Conservation (phyloP, 2,113 vertebrate species). For the Coptodon rendalli region DNA sequence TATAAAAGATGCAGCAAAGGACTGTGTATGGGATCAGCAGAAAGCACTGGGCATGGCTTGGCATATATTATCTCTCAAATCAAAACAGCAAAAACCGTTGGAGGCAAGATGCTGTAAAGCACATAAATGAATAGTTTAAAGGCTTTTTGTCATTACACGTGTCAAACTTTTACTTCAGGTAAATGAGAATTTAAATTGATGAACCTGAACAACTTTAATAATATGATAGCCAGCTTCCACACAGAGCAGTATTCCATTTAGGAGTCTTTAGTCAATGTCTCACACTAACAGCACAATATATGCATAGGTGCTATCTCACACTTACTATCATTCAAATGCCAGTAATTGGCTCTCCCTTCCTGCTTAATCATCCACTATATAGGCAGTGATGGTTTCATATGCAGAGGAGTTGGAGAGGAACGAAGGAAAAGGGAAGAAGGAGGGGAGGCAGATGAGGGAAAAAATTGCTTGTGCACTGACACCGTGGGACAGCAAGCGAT, state of each 20-base stretch:
- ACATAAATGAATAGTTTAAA: background rate
- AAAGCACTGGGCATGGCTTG: conserved; percentile 47
- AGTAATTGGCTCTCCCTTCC: conserved; percentile 45
- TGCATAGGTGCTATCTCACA: conserved; percentile 4
- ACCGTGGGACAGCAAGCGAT: conserved; percentile 27
- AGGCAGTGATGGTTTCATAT: conserved; percentile 41
- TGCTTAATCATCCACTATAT: conserved; percentile 45
- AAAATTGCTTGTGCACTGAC: conserved; percentile 23
- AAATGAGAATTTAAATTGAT: conserved; percentile 12
- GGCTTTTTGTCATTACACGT: background rate
- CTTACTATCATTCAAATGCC: conserved; percentile 24
- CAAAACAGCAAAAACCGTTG: background rate
- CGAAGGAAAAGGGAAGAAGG: background rate
- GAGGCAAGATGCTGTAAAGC: background rate
- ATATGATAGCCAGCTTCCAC: background rate
- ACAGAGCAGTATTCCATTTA: background rate
- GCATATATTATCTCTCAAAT: conserved; percentile 45
- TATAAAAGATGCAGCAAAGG: conserved; percentile 45
- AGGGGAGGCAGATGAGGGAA: conserved; percentile 8
- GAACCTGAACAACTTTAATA: background rate
- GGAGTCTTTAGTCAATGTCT: background rate
- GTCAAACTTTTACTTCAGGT: background rate
- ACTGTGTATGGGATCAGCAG: conserved; percentile 51
- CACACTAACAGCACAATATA: conserved; percentile 12
- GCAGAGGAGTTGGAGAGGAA: conserved; percentile 32